Evolutionary conservation across 2,888 invertebrate genomes (phyloP), one percentile per base, ranked within the genome.

Genomic region (Dromius quadrimaculatus): DNA sequence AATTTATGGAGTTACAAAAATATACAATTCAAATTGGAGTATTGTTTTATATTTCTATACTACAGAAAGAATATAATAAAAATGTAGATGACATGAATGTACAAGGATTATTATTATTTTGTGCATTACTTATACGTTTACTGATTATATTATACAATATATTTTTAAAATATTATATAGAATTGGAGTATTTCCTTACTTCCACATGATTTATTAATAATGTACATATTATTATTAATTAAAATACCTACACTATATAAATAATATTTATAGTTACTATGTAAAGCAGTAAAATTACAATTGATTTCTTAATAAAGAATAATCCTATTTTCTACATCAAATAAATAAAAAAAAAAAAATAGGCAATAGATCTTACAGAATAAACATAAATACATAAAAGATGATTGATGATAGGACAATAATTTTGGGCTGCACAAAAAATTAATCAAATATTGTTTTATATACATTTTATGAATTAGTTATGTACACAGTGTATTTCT

Each of bases 141-240:
- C 23, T 68, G 59, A 19, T 17, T 57, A 50, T 65, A 68, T 57
- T 57, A 57, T 68, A 68, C 68, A 68, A 68, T 59, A 59, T 68
- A 68, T 34, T 47, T 68, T 57, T 68, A 57, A 68, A 41, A 68
- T 68, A 59, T 68, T 68, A 66, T 66, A 68, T 68, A 59, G 68
- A 68, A 68, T 68, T 68, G 68, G 68, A 68, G 68, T 68, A 57
- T 68, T 68, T 59, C 68, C 68, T 68, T 68, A 68, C 68, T 68
- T 68, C 68, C 57, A 68, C 59, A 59, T 65, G 50, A 50, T 65
- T 36, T 54, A 54, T 65, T 65, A 28, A 38, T 41, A 62, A 62
- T 62, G 62, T 62, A 62, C 41, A 41, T 23, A 41, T 62, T 41
- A 50, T 22, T 50, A 62, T 62, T 62, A 23, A 23, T 62, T 62